Evolutionary conservation across 2,888 invertebrate species (phyloP).

Genomic region (Himalopsyche kuldschensis): DNA sequence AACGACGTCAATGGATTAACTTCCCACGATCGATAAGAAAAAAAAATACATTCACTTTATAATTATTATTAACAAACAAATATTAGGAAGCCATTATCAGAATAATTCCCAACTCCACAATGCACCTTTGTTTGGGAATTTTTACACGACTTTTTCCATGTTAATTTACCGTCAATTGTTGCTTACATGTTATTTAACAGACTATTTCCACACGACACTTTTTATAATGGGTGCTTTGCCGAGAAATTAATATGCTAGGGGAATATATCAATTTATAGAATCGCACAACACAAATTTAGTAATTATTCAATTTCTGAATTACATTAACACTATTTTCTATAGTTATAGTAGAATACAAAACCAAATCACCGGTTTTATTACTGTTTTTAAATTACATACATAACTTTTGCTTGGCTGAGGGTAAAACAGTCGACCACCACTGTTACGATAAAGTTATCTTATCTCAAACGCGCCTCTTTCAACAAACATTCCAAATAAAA

Average conservation of each 20-base stretch:
- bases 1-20: not conserved
- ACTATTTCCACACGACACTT: not conserved
- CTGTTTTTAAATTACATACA: no score
- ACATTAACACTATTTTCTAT: not conserved
- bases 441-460: no score
- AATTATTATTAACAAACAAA: not conserved
- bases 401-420: no score
- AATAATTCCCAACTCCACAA: constrained; percentile 2
- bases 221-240: not conserved
- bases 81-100: not conserved
- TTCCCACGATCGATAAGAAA: not conserved
- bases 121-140: constrained; percentile 3
- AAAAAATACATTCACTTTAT: not conserved
- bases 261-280: not conserved
- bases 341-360: no score
- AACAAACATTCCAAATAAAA: no score
- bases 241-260: not conserved
- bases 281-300: not conserved
- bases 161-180: constrained; percentile 4
- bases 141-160: not conserved
- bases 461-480: no score
- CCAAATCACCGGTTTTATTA: no score
- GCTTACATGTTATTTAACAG: not conserved
- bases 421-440: no score
- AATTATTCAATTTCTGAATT: not conserved